Evolutionary conservation across 2,888 invertebrate species (phyloP).

Genomic region (Synergus laeviventris): DNA sequence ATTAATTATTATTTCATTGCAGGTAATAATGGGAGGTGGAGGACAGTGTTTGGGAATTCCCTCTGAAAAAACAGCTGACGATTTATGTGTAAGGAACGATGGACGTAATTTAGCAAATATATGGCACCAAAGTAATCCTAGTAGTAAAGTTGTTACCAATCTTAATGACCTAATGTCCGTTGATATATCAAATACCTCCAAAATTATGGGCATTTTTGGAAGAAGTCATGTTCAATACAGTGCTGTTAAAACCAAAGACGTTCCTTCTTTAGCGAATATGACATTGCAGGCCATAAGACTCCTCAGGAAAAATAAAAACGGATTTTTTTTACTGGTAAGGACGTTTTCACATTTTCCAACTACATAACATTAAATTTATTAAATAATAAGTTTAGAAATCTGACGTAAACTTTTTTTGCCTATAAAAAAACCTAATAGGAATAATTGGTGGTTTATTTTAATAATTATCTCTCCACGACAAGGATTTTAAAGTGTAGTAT

Average conservation of each 20-base stretch:
- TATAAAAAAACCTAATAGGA: neutral
- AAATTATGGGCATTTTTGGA: constrained; percentile 78
- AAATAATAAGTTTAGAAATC: neutral
- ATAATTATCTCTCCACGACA: neutral
- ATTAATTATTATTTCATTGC: constrained; percentile 4
- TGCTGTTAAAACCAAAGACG: constrained; percentile 75
- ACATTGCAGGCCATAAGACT: constrained; percentile 79
- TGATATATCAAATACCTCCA: constrained; percentile 74
- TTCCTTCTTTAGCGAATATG: constrained; percentile 80
- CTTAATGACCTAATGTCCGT: constrained; percentile 74
- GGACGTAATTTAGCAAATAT: constrained; percentile 78
- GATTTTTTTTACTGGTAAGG: constrained; percentile 78
- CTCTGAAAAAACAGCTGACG: constrained; percentile 64
- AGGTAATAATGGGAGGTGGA: constrained; percentile 82
- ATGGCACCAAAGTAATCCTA: constrained; percentile 77
- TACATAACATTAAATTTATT: constrained; percentile 2
- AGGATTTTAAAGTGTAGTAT: neutral
- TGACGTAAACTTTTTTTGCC: neutral
- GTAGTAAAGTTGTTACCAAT: constrained; percentile 73
- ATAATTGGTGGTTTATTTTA: neutral
- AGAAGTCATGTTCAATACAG: constrained; percentile 80
- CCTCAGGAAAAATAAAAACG: constrained; percentile 75
- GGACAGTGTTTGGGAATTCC: constrained; percentile 75
- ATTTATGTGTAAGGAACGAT: constrained; percentile 77
- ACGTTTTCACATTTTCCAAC: neutral